These are phyloP conservation scores for Himalopsyche kuldschensis DNA, from an alignment of 2,888 invertebrate genomes.

Conservation along the genomic window DNA sequence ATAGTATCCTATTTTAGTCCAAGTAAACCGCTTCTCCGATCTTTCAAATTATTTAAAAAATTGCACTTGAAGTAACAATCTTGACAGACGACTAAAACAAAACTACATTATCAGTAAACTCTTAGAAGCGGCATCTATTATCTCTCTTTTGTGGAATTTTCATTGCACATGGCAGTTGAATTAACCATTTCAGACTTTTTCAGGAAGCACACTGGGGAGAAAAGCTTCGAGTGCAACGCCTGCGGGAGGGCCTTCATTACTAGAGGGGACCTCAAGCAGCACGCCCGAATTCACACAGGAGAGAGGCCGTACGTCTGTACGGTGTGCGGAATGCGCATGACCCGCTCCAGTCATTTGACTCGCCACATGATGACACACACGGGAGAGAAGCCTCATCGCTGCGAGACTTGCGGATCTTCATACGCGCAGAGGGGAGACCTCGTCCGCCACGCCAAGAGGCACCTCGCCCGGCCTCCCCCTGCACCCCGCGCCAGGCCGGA, in stretches of 20 bases:
- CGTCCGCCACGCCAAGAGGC: slow-evolving; percentile 46
- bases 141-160: neutral
- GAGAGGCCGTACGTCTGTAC: slow-evolving; percentile 51
- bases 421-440: slow-evolving; percentile 46
- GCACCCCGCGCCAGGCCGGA: neutral
- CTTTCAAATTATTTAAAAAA: too few relatives aligned
- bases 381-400: slow-evolving; percentile 43
- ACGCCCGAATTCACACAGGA: slow-evolving; percentile 50
- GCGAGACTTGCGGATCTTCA: slow-evolving; percentile 44
- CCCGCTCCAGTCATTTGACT: slow-evolving; percentile 52
- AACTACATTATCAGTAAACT: too few relatives aligned
- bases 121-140: too few relatives aligned
- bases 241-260: slow-evolving; percentile 54
- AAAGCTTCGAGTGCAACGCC: slow-evolving; percentile 52
- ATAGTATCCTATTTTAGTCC: too few relatives aligned
- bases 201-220: slow-evolving; percentile 57
- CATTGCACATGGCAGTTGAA: neutral
- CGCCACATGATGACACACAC: slow-evolving; percentile 47
- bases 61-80: too few relatives aligned
- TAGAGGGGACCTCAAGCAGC: slow-evolving; percentile 54
- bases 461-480: slow-evolving; percentile 20
- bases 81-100: neutral
- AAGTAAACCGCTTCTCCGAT: too few relatives aligned
- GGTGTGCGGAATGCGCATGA: slow-evolving; percentile 50
- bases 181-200: neutral